Evolutionary conservation across 2,113 vertebrate species (phyloP).

Genomic region (Cheilinus undulatus): DNA sequence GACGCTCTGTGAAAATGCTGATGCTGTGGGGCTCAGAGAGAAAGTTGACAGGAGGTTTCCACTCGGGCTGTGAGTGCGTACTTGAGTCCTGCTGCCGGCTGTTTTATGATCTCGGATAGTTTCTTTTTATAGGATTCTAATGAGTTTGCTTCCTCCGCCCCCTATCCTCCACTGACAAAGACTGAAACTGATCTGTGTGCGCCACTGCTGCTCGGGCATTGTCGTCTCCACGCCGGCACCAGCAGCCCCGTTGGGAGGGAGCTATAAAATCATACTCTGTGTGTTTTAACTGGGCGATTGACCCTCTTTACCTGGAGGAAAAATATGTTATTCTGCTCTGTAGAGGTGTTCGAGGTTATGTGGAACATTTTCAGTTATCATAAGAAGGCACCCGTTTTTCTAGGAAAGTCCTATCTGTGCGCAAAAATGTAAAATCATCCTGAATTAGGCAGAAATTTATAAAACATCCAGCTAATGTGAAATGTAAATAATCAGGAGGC

Average conservation of each 20-base stretch:
- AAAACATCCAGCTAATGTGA: too few species aligned
- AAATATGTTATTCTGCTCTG: background rate
- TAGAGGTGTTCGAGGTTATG: constrained; percentile 37
- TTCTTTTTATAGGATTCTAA: constrained; percentile 85
- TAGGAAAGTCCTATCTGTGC: background rate
- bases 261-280: constrained; percentile 78
- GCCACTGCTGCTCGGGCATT: constrained; percentile 63
- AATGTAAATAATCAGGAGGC: constrained; percentile 7
- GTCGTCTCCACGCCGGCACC: constrained; percentile 77
- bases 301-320: constrained; percentile 61
- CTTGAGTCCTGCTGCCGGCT: constrained; percentile 64
- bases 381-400: background rate
- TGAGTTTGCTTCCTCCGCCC: constrained; percentile 83
- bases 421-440: background rate
- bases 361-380: constrained; percentile 24
- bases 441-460: too few species aligned
- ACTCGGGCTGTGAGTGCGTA: constrained; percentile 64
- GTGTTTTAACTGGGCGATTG: constrained; percentile 75
- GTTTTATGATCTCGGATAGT: constrained; percentile 80
- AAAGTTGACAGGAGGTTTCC: constrained; percentile 55
- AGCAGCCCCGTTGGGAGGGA: constrained; percentile 66
- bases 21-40: constrained; percentile 42
- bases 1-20: constrained; percentile 39
- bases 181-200: constrained; percentile 78
- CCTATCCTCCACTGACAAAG: constrained; percentile 83